Base-by-base conservation (phyloP, 2,888 invertebrate species). In the Nycteola revayana region DNA sequence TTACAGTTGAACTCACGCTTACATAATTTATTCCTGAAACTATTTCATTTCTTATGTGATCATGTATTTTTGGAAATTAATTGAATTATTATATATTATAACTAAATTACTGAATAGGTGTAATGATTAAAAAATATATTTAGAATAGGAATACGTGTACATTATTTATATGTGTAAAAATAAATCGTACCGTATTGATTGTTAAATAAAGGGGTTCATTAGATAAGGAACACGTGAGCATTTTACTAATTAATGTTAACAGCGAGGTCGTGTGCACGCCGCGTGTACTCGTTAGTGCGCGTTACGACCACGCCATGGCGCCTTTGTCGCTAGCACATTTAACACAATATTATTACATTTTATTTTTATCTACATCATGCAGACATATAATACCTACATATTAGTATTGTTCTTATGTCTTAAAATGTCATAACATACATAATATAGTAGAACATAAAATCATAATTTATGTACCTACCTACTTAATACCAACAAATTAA, bases 1-100 rank as follows among this genome's bases (percentile, higher is more conserved):
- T 91, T 91, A 91, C 91, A 91, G 75, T 90, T 90, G 90, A 90
- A 90, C 90, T 18, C 90, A 90, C 90, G 90, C 89, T 5, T 18
- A 18, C 4, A 18, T 18, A 18, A 3, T 18, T 18, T 18, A 6
- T 18, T 18, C 18, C 6, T 18, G 18, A 18, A n/a, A n/a, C n/a
- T n/a, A n/a, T n/a, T n/a, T n/a, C n/a, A n/a, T n/a, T n/a, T n/a
- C n/a, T n/a, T n/a, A n/a, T n/a, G n/a, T n/a, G n/a, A n/a, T n/a
- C n/a, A n/a, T n/a, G n/a, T n/a, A n/a, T n/a, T n/a, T n/a, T n/a
- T n/a, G n/a, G n/a, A n/a, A n/a, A n/a, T n/a, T n/a, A n/a, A n/a
- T n/a, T n/a, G n/a, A n/a, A n/a, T n/a, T n/a, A n/a, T n/a, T n/a
- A n/a, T n/a, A n/a, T n/a, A n/a, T n/a, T n/a, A n/a, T n/a, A n/a